Evolutionary conservation across 1,140 invertebrate species (phyloP), one percentile per base, ranked within the genome.

Genomic region (Plectrocnemia conspersa): DNA sequence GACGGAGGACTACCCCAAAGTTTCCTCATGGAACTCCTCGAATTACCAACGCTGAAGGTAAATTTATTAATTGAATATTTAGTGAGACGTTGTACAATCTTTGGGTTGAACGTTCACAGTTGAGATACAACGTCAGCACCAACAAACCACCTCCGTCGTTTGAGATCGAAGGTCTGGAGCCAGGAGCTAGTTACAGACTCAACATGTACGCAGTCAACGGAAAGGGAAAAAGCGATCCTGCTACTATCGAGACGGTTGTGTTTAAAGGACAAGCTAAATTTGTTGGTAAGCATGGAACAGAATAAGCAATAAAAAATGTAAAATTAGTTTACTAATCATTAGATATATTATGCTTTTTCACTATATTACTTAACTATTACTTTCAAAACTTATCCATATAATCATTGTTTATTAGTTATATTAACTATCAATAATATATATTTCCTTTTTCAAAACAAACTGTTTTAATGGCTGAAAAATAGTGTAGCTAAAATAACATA

Each of bases 161-260:
- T 69, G 78, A 83, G 57, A 80, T 89, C n/a, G 79, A 82, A 27
- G 85, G 85, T 21, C 72, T 91, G n/a, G 85, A 88, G 53, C 79
- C 86, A 1, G 86, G 85, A 13, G 80, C 79, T n/a, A 84, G 80
- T 56, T 89, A 89, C 71, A 72, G 83, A 52, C 79, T 90, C 50
- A 82, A 82, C 63, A 73, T 89, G 45, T 93, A 88, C 66, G 85
- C 90, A 0, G 81, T 85, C 29, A 94, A 94, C 70, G 82, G 85
- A 19, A 92, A 91, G 68, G 91, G 91, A 19, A 77, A 82, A 29
- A 91, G 89, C 58, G 88, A 92, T 47, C 80, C 88, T 4, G 80
- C 83, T 4, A 79, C 86, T 13, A 81, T 93, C 21, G 86, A 91
- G 66, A 85, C 86, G 19, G 85, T 89, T 59, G 89, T 87, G n/a